Evolutionary conservation across 2,113 vertebrate species (phyloP).

Genomic region (Bubo scandiacus): DNA sequence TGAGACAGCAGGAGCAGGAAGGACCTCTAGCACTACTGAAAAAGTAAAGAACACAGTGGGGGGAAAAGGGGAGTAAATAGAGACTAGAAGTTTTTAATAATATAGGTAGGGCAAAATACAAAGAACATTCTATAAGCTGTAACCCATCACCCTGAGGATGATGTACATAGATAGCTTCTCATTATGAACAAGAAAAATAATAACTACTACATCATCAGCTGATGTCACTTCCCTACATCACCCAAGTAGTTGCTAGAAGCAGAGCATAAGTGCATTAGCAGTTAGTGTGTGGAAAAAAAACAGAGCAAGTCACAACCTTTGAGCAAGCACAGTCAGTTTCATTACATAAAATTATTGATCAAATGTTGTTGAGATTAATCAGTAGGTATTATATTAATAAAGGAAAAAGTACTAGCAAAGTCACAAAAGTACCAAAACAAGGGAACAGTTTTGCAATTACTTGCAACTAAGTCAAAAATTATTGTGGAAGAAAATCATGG

Average conservation of each 20-base stretch:
- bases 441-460: neutral
- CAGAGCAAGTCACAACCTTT: neutral
- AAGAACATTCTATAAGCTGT: neutral
- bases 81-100: neutral
- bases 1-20: conserved; percentile 31
- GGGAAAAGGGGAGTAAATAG: neutral
- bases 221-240: neutral
- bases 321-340: neutral
- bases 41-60: neutral
- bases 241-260: neutral
- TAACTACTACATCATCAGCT: neutral
- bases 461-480: neutral
- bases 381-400: neutral
- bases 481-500: neutral
- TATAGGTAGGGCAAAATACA: neutral
- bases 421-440: neutral
- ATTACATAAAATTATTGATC: neutral
- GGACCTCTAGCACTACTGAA: neutral
- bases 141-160: neutral
- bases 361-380: neutral
- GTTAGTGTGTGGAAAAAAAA: neutral
- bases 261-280: neutral
- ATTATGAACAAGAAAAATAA: neutral
- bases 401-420: neutral
- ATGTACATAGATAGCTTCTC: neutral